phyloP scores from a whole-genome alignment of 2,113 vertebrate species.

The Platanista minor region DNA sequence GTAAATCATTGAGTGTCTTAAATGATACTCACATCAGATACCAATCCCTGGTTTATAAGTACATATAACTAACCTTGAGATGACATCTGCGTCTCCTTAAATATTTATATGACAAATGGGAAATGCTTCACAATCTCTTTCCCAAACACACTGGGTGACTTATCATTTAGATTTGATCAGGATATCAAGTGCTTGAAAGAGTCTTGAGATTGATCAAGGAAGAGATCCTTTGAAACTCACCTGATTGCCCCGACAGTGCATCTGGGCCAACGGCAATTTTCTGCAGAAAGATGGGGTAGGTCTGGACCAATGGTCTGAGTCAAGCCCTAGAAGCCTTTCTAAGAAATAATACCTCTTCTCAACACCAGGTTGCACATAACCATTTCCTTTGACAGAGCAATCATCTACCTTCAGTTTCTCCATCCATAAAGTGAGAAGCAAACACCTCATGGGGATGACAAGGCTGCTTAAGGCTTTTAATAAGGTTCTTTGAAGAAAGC shows the following conservation, averaged over 20 bases:
- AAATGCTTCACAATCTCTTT: constrained; percentile 19
- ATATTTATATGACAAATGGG: constrained; percentile 34
- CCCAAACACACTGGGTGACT: not conserved
- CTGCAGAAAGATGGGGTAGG: not conserved
- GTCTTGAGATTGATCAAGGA: constrained; percentile 20
- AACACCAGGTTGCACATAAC: not conserved
- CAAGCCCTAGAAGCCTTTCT: not conserved
- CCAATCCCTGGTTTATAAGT: not conserved
- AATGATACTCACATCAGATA: not conserved
- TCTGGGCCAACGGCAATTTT: not conserved
- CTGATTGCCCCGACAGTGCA: not conserved
- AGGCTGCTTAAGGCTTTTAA: constrained; percentile 27
- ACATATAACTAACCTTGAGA: constrained; percentile 12
- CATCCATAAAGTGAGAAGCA: constrained; percentile 15
- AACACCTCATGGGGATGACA: not conserved
- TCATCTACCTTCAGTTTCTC: constrained; percentile 34
- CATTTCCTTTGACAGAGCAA: constrained; percentile 45
- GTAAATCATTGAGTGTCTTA: constrained; percentile 6
- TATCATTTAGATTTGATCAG: constrained; percentile 31
- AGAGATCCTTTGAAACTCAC: not conserved
- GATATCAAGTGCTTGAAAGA: constrained; percentile 35
- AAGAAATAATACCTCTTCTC: not conserved
- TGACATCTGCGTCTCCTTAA: not conserved
- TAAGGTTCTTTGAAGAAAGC: constrained; percentile 53
- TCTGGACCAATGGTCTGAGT: not conserved